These are phyloP conservation scores for Trachelus tabidus DNA, from an alignment of 2,888 invertebrate genomes.

Conservation along the genomic window DNA sequence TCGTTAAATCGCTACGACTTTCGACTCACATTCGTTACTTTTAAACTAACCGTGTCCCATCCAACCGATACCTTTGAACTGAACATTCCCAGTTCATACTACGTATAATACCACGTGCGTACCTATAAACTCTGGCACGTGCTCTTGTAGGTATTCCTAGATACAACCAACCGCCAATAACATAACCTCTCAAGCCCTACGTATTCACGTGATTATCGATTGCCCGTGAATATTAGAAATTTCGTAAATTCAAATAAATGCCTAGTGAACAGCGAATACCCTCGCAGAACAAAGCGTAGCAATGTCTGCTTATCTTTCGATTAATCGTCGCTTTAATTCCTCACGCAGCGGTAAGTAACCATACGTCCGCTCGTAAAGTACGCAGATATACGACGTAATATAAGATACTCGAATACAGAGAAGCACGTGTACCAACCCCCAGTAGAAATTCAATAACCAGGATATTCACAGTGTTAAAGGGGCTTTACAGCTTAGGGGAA, in stretches of 20 bases:
- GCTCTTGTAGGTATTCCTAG: neutral
- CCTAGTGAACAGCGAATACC: neutral
- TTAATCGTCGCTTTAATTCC: neutral
- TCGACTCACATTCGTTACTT: neutral
- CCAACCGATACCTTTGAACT: neutral
- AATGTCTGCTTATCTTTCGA: neutral
- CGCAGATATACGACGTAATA: neutral
- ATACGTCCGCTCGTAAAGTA: neutral
- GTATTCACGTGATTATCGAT: neutral
- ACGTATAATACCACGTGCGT: neutral
- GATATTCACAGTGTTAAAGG: neutral
- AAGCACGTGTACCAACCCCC: neutral
- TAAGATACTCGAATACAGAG: neutral
- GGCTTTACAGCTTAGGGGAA: constrained; percentile 2
- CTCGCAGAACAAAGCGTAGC: neutral
- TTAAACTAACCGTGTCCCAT: neutral
- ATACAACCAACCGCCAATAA: neutral
- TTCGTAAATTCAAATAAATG: neutral
- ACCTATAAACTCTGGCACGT: neutral
- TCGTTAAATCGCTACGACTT: neutral
- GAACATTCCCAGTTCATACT: neutral
- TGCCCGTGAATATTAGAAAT: neutral
- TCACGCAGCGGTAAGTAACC: neutral
- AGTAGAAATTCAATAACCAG: neutral
- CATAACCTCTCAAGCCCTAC: neutral